Conservation (phyloP, 2,797 vertebrate genomes). For the Anolis apletophallus region DNA sequence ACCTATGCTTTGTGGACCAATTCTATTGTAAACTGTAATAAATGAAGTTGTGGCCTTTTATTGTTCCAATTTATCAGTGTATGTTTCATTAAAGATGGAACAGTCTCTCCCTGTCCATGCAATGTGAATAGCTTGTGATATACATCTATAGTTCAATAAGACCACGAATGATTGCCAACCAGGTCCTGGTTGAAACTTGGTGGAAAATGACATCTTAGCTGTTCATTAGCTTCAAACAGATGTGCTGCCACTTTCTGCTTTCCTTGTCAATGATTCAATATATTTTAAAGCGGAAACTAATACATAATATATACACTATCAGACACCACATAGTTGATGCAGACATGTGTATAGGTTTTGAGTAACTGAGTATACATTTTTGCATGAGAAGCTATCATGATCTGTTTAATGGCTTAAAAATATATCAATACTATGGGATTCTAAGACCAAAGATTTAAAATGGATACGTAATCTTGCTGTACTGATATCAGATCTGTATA, state of each 20-base stretch:
- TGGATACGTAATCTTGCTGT: not conserved
- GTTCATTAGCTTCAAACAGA: not conserved
- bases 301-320: not conserved
- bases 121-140: not conserved
- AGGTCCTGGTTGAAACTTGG: not conserved
- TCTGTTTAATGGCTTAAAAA: not conserved
- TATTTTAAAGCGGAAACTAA: not conserved
- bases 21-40: too few relatives aligned
- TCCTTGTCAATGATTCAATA: not conserved
- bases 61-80: too few relatives aligned
- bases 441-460: not conserved
- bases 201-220: not conserved
- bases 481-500: not conserved
- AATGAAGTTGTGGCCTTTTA: too few relatives aligned
- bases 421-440: not conserved
- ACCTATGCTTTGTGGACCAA: too few relatives aligned
- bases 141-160: not conserved
- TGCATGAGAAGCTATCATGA: not conserved
- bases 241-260: not conserved
- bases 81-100: too few relatives aligned
- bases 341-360: not conserved
- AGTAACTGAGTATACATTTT: not conserved
- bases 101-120: not conserved
- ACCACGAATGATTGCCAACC: not conserved
- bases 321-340: not conserved